Percentiles rank a stretch among this genome's conserved stretches.
Evolutionary conservation across 1,140 invertebrate genomes (phyloP).

Genomic region (Diabrotica undecimpunctata): DNA sequence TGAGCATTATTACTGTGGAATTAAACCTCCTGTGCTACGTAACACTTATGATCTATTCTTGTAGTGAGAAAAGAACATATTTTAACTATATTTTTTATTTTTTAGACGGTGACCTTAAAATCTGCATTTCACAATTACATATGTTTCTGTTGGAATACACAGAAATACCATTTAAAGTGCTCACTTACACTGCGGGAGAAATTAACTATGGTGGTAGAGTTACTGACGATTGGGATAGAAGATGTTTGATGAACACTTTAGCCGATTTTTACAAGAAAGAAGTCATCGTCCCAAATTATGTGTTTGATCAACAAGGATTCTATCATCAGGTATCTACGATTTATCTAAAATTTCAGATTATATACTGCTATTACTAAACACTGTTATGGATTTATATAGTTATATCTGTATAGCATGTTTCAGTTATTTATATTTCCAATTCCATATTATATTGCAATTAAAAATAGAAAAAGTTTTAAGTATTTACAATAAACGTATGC

Average conservation of each 20-base stretch:
- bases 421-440: too few species aligned
- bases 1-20: too few species aligned
- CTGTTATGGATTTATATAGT: too few species aligned
- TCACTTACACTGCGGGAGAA: constrained; percentile 68
- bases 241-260: constrained; percentile 69
- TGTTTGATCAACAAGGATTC: constrained; percentile 59
- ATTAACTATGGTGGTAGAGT: constrained; percentile 85
- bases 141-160: constrained; percentile 65
- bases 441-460: too few species aligned
- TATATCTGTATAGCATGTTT: too few species aligned
- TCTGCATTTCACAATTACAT: constrained; percentile 66
- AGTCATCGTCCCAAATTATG: constrained; percentile 55
- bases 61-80: too few species aligned
- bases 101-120: constrained; percentile 64
- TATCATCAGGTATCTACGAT: constrained; percentile 57
- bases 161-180: constrained; percentile 62
- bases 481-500: too few species aligned
- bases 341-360: too few species aligned
- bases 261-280: constrained; percentile 64
- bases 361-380: too few species aligned
- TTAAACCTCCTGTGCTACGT: too few species aligned
- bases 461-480: too few species aligned
- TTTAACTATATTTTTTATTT: background rate
- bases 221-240: constrained; percentile 80
- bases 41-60: too few species aligned